A percentile compares a stretch with the other conserved stretches of the same genome.
Evolutionary conservation across 2,113 vertebrate genomes (phyloP).

Genomic region (Cynoglossus semilaevis): DNA sequence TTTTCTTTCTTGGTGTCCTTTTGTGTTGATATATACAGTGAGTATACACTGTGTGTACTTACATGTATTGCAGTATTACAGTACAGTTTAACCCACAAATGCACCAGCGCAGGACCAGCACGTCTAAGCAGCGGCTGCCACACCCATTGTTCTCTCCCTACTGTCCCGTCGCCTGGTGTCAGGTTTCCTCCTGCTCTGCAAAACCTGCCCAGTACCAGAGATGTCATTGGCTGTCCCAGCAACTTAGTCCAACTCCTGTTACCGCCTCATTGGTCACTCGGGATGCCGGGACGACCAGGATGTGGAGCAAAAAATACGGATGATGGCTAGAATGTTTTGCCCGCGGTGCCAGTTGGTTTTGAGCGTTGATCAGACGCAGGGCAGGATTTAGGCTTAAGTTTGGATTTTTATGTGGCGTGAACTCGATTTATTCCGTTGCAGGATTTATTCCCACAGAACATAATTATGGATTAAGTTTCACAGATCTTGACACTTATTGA

Average conservation of each 20-base stretch:
- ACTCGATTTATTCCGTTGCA: no score
- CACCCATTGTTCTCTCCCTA: slow-evolving; percentile 59
- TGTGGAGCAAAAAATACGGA: slow-evolving; percentile 48
- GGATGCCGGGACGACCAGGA: slow-evolving; percentile 37
- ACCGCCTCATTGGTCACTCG: slow-evolving; percentile 57
- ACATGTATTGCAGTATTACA: slow-evolving; percentile 9
- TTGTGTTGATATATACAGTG: no score
- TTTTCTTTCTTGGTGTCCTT: slow-evolving; percentile 17
- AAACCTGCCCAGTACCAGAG: slow-evolving; percentile 67
- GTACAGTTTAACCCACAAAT: slow-evolving; percentile 12
- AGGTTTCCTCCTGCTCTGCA: slow-evolving; percentile 57
- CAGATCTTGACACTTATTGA: no score
- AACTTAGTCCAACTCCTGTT: slow-evolving; percentile 50
- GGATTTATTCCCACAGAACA: no score
- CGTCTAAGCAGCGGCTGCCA: slow-evolving; percentile 53
- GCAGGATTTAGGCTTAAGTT: no score
- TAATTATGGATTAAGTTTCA: no score
- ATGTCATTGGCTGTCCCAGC: slow-evolving; percentile 60
- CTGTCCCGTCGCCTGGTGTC: slow-evolving; percentile 63
- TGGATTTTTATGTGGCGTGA: no score
- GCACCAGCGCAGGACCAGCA: slow-evolving; percentile 54
- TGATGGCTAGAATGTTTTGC: slow-evolving; percentile 41
- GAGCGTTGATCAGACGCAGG: background rate
- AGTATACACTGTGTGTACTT: no score
- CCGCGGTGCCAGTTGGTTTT: slow-evolving; percentile 30